These are phyloP conservation scores for Whitmania pigra DNA, from an alignment of 1,140 invertebrate genomes.

Conservation along the genomic window DNA sequence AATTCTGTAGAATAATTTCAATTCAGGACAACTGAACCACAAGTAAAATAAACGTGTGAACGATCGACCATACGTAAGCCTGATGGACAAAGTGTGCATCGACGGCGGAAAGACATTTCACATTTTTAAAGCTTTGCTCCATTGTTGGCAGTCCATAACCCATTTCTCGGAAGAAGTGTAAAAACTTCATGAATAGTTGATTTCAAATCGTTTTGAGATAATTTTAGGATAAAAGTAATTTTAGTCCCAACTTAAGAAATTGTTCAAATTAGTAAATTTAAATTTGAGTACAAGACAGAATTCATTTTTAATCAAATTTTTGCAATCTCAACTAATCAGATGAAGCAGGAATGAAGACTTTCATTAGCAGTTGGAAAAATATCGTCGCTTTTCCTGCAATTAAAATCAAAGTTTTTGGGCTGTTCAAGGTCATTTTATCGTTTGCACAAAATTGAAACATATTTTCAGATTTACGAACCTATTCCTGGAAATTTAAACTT, in stretches of 20 bases:
- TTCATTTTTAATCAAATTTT: too few species aligned
- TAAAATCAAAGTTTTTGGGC: not conserved
- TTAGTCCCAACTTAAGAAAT: not conserved
- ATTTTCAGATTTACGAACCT: slow-evolving; percentile 29
- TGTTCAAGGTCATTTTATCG: not conserved
- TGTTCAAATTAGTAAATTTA: not conserved
- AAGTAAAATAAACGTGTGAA: not conserved
- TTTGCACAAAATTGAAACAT: not conserved
- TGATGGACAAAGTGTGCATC: not conserved
- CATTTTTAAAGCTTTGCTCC: not conserved
- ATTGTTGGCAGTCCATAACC: not conserved
- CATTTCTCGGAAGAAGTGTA: not conserved
- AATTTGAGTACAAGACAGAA: too few species aligned
- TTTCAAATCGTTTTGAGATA: not conserved
- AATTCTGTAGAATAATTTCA: too few species aligned
- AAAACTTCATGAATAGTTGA: not conserved
- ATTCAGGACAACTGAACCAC: not conserved
- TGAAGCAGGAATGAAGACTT: slow-evolving; percentile 6
- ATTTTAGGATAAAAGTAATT: not conserved
- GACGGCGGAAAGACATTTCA: not conserved
- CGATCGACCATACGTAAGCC: not conserved
- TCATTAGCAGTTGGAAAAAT: slow-evolving; percentile 8
- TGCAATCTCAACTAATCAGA: not conserved
- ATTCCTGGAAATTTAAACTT: slow-evolving; percentile 42
- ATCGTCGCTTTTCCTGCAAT: not conserved